Evolutionary conservation across 2,888 invertebrate genomes (phyloP).

Genomic region (Cremastinae sp.): DNA sequence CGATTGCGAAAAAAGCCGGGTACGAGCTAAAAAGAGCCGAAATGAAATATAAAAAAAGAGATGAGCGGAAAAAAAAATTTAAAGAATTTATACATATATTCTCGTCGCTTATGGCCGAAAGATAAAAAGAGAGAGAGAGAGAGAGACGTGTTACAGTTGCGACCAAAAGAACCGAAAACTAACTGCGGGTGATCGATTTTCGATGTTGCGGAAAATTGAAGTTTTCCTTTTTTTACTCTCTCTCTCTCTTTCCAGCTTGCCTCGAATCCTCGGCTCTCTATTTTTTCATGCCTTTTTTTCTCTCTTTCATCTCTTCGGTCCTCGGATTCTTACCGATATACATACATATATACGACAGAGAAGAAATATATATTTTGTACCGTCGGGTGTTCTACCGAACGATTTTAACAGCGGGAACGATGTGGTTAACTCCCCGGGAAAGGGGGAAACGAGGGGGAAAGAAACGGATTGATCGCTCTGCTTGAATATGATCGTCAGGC

Average conservation of each 20-base stretch:
- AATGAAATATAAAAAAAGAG: constrained; percentile 12
- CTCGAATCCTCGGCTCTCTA: background rate
- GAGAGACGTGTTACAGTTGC: constrained; percentile 4
- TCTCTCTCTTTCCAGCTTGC: background rate
- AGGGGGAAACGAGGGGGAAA: constrained; percentile 13
- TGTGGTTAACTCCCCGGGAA: constrained; percentile 27
- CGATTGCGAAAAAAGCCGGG: constrained; percentile 49
- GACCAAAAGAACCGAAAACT: constrained; percentile 59
- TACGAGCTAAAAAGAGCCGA: background rate
- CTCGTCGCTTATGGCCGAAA: constrained; percentile 34
- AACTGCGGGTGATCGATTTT: constrained; percentile 67
- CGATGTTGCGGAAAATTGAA: constrained; percentile 73
- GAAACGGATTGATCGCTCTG: constrained; percentile 1
- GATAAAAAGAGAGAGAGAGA: background rate
- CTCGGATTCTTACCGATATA: constrained; percentile 23
- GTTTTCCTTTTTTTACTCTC: constrained; percentile 31
- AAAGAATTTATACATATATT: constrained; percentile 59
- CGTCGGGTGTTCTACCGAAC: constrained; percentile 22
- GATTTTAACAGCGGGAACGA: constrained; percentile 33
- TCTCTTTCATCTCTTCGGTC: background rate
- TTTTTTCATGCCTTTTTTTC: constrained; percentile 5
- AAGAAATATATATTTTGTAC: constrained; percentile 10
- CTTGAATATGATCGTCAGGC: constrained; percentile 32
- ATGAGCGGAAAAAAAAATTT: constrained; percentile 44
- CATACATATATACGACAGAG: background rate